Conservation (phyloP, 2,113 vertebrate genomes). For the Girardinichthys multiradiatus region DNA sequence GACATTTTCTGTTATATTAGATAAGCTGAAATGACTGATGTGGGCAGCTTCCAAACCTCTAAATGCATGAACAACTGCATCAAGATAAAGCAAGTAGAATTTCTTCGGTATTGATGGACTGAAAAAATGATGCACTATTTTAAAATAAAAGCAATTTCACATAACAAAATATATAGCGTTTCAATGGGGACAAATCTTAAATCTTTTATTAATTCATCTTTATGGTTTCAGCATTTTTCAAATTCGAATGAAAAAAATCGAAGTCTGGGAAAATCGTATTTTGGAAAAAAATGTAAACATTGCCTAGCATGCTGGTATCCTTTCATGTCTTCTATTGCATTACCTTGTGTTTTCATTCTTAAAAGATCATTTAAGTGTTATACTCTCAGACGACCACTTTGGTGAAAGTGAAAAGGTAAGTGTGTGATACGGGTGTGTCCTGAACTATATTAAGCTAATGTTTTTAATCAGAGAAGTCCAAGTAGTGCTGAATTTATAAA, state of each 20-base stretch:
- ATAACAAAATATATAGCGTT: too few species aligned
- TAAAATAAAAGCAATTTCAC: constrained; percentile 34
- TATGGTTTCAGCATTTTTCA: too few species aligned
- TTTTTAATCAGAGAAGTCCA: not conserved
- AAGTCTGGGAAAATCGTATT: too few species aligned
- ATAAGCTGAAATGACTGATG: constrained; percentile 60
- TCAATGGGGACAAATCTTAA: not conserved
- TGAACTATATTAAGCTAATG: not conserved
- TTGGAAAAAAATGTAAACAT: too few species aligned
- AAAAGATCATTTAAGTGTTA: not conserved
- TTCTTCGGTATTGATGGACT: constrained; percentile 58
- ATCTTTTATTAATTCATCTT: not conserved
- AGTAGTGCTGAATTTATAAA: not conserved
- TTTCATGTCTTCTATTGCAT: too few species aligned
- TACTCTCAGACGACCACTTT: not conserved
- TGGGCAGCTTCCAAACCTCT: constrained; percentile 63
- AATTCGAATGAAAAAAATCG: too few species aligned
- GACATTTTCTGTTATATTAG: constrained; percentile 65
- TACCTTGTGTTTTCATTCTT: too few species aligned
- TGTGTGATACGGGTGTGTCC: not conserved
- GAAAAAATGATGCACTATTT: constrained; percentile 53
- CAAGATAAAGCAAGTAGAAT: constrained; percentile 32
- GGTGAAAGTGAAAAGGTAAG: not conserved
- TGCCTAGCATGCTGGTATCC: too few species aligned
- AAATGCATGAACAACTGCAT: constrained; percentile 52